Base-by-base conservation (phyloP, 2,888 invertebrate species). In the Sinotaia quadrata region DNA sequence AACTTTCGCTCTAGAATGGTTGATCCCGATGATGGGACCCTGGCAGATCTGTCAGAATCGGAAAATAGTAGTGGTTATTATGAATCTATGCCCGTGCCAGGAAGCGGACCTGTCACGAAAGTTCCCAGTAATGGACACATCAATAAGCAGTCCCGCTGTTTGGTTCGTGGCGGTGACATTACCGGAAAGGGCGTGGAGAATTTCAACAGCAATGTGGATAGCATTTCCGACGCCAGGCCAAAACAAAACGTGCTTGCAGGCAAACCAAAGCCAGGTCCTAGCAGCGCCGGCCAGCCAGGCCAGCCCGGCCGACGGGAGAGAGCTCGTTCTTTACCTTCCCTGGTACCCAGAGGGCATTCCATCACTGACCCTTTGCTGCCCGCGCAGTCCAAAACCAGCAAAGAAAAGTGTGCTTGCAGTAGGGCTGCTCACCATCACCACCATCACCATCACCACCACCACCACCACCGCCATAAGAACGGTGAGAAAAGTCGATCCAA, bases 21-120 rank as follows among this genome's bases (percentile, higher is more conserved):
- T 1, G 68, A 68, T 36, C 62, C 68, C 5, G 66, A 66, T 34
- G 71, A 71, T 24, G 71, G 71, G 4, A 68, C 71, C 0, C 57
- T 71, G 60, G 71, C 71, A 36, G 71, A 71, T 34, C 37, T 67
- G 37, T 71, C 71, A 21, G 71, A 71, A 44, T 71, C 71, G 4
- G 71, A 71, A 34, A 71, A 71, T 56, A 71, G 71, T 51, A 71
- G 71, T 52, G 71, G 71, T 2, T 71, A 71, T 56, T 71, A 71
- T 41, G 71, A 71, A n/a, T 56, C 71, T 1, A 51, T 27, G 31
- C 21, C 12, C n/a, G n/a, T n/a, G n/a, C n/a, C n/a, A n/a, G n/a
- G n/a, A n/a, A n/a, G n/a, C 31, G 54, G 33, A 15, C 4, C 54
- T 31, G 10, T 54, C 27, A 5, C 52, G n/a, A n/a, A n/a, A n/a